These are phyloP conservation scores for Euproctis similis DNA, from an alignment of 2,888 invertebrate species.

Conservation along the genomic window DNA sequence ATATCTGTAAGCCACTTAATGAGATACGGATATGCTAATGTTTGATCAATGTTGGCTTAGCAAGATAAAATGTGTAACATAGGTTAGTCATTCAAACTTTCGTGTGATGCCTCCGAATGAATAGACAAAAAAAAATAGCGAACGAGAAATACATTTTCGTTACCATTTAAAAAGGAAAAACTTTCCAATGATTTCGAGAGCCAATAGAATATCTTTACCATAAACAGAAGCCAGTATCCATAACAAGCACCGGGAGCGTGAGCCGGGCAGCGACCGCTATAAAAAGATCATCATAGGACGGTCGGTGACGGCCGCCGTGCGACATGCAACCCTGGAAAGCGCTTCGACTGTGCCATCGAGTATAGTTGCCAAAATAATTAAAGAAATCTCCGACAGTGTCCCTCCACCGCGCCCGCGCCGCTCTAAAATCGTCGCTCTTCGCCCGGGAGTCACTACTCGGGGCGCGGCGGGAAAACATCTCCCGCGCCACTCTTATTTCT, in stretches of 20 bases:
- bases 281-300: conserved; percentile 74
- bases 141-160: too few species aligned
- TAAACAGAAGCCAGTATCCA: conserved; percentile 42
- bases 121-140: too few species aligned
- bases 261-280: conserved; percentile 72
- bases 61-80: conserved; percentile 14
- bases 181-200: conserved; percentile 24
- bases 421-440: conserved; percentile 76
- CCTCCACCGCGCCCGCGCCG: conserved; percentile 78
- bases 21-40: conserved; percentile 17
- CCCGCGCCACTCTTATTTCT: conserved; percentile 76
- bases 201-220: conserved; percentile 12
- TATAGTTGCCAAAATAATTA: conserved; percentile 87
- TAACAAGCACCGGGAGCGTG: conserved; percentile 54
- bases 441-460: conserved; percentile 76
- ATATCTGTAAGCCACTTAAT: conserved; percentile 17
- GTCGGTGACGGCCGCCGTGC: conserved; percentile 60
- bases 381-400: conserved; percentile 80
- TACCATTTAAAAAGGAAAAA: conserved; percentile 25
- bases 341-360: conserved; percentile 73
- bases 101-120: too few species aligned
- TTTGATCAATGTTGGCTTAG: conserved; percentile 22
- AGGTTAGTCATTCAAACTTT: not conserved
- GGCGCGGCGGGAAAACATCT: conserved; percentile 76
- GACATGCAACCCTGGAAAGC: conserved; percentile 76